Base-by-base conservation (phyloP, 2,797 vertebrate species). In the Anisognathus igniventris region DNA sequence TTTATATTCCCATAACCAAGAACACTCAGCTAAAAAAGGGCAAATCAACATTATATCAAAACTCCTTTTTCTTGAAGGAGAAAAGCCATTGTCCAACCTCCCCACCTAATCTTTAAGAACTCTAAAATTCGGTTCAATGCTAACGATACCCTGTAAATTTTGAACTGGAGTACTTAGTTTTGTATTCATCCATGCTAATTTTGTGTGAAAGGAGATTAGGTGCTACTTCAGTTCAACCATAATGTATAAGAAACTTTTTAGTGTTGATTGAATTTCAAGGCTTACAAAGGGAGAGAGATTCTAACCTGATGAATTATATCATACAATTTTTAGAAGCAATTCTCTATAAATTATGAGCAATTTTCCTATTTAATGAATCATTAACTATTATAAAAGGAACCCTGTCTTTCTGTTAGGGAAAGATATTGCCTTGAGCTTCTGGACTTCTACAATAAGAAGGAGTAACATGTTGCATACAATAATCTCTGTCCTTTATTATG, bases 61-160 rank as follows among this genome's bases (percentile, higher is more conserved):
- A 83, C 48, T 74, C 9, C 9, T 75, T 76, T 83, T 83, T 48
- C 64, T 51, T 76, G 39, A 79, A 94, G 21, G 27, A 66, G 21
- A 35, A 77, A 84, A 85, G 4, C 2, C 47, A 31, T 23, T 40
- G 27, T 33, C 10, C 5, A 14, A 2, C 1, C 1, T 4, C 7
- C 8, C 1, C 12, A 56, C 2, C 8, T 58, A 51, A 62, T 19
- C 30, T 73, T 83, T 28, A 70, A 73, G 30, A 71, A 33, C 18
- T 39, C 33, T 42, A 37, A 51, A 51, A 45, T 21, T 67, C n/a
- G 64, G 27, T 35, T 42, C 40, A 71, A 8, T 35, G 27, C 15
- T 45, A 70, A 33, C 47, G 10, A 10, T 44, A 9, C 6, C 57
- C 16, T 18, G 3, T 62, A 54, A 30, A 65, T 65, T 75, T 94